Conservation (phyloP, 2,888 invertebrate species). For the Tetranychus piercei region DNA sequence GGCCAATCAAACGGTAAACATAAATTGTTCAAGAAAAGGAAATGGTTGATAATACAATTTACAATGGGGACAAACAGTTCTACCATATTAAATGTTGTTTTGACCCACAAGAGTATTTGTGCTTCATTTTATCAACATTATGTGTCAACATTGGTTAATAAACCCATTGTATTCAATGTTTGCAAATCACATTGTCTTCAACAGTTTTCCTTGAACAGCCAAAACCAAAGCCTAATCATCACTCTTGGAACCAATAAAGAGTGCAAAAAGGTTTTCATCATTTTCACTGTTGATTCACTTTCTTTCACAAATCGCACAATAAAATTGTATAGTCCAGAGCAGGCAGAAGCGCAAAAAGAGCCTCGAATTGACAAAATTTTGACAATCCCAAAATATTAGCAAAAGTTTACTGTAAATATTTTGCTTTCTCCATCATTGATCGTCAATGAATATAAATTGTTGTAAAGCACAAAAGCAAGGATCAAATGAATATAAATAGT, state of each 20-base stretch:
- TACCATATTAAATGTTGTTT: not conserved
- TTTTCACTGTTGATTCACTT: too few relatives aligned
- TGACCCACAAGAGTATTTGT: not conserved
- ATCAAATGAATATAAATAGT: too few relatives aligned
- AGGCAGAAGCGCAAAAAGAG: too few relatives aligned
- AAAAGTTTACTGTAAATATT: constrained; percentile 1
- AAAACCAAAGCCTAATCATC: too few relatives aligned
- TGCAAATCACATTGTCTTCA: not conserved
- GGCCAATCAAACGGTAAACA: too few relatives aligned
- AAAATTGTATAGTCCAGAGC: too few relatives aligned
- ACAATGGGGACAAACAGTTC: not conserved
- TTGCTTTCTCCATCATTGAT: not conserved
- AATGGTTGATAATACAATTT: too few relatives aligned
- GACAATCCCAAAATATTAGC: not conserved
- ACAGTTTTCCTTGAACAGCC: too few relatives aligned
- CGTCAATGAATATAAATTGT: not conserved
- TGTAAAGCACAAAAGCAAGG: not conserved
- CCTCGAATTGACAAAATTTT: not conserved
- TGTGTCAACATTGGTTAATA: not conserved
- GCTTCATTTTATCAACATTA: not conserved
- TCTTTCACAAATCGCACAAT: too few relatives aligned
- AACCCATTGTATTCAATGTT: not conserved
- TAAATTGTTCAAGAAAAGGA: too few relatives aligned
- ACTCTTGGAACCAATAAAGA: too few relatives aligned
- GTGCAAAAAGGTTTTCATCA: too few relatives aligned